A percentile compares a stretch with the other conserved stretches of the same genome.
phyloP scores from a whole-genome alignment of 2,888 invertebrate species.

The Drosophila paracracens region DNA sequence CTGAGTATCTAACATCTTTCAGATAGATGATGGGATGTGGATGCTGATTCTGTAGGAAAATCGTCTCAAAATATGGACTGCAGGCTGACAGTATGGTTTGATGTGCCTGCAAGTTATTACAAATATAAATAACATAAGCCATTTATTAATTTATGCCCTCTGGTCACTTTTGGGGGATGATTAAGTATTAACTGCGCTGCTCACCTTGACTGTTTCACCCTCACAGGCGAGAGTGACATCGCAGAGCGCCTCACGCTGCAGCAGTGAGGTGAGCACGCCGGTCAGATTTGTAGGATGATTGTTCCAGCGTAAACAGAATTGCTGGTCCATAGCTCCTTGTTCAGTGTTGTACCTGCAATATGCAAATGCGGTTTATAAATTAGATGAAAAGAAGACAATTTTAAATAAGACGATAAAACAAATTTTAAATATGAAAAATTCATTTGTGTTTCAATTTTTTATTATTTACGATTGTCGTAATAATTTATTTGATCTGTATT shows the following conservation, averaged over 20 bases:
- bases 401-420: not conserved
- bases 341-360: slow-evolving; percentile 85
- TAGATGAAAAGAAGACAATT: not conserved
- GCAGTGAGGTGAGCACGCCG: slow-evolving; percentile 94
- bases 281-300: slow-evolving; percentile 96
- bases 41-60: slow-evolving; percentile 94
- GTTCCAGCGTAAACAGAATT: slow-evolving; percentile 97
- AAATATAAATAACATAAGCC: not conserved
- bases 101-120: slow-evolving; percentile 88
- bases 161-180: not conserved
- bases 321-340: slow-evolving; percentile 88
- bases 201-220: slow-evolving; percentile 93
- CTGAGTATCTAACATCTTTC: slow-evolving; percentile 95
- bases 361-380: not conserved
- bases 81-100: slow-evolving; percentile 97
- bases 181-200: not conserved
- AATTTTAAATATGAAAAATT: too few species aligned
- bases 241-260: slow-evolving; percentile 95
- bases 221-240: slow-evolving; percentile 97
- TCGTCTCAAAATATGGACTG: slow-evolving; percentile 96
- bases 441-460: too few species aligned
- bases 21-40: slow-evolving; percentile 96
- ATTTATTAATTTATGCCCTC: not conserved
- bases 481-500: not conserved
- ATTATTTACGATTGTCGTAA: not conserved